Percentiles rank a stretch among this genome's conserved stretches.
Evolutionary conservation across 2,113 vertebrate species (phyloP).

Genomic region (Hippopotamus amphibius): DNA sequence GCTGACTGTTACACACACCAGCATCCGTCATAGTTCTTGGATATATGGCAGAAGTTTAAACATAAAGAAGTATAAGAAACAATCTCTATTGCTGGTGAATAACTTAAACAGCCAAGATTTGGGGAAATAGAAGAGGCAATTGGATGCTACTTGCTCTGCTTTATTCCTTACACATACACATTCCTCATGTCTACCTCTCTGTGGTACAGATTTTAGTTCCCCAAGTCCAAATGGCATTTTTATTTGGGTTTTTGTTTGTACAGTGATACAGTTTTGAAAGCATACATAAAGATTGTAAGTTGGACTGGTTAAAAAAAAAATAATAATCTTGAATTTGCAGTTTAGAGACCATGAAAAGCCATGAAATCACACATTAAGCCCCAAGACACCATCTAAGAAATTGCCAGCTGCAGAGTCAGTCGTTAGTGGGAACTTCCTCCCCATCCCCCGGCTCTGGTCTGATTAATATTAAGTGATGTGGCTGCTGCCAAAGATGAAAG

Average conservation of each 20-base stretch:
- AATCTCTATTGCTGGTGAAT: not conserved
- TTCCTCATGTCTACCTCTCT: not conserved
- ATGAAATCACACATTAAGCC: constrained; percentile 67
- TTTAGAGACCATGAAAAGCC: constrained; percentile 68
- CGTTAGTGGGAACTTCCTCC: not conserved
- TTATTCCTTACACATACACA: not conserved
- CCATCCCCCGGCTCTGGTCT: not conserved
- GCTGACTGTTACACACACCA: not conserved
- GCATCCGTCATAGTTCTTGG: not conserved
- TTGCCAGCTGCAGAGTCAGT: not conserved
- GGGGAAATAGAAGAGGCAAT: not conserved
- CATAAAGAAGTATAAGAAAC: not conserved
- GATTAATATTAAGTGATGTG: constrained; percentile 9
- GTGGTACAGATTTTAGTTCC: not conserved
- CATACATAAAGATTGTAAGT: not conserved
- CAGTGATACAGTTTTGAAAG: not conserved
- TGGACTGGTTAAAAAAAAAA: not conserved
- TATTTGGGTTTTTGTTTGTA: not conserved
- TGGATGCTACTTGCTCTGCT: not conserved
- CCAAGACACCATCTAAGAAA: constrained; percentile 58
- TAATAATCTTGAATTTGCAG: constrained; percentile 49
- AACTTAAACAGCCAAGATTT: not conserved
- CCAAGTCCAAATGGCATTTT: not conserved
- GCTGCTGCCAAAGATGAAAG: not conserved
- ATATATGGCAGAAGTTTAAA: not conserved